A percentile compares a stretch with the other conserved stretches of the same genome.
These are phyloP conservation scores for Loxodonta africana DNA, from an alignment of 2,113 vertebrate genomes.

Conservation along the genomic window DNA sequence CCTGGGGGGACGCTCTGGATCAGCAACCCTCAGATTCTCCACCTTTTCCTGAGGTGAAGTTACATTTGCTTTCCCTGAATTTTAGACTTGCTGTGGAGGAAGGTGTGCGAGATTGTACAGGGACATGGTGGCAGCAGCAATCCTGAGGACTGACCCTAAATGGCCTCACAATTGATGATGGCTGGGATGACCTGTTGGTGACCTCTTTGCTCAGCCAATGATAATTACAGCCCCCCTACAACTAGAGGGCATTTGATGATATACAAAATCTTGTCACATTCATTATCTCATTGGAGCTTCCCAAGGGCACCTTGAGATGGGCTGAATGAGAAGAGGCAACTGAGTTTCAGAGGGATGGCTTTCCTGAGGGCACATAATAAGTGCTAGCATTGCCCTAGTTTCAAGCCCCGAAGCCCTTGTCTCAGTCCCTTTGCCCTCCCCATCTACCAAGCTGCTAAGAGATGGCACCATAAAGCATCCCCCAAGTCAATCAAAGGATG, in stretches of 20 bases:
- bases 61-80: background rate
- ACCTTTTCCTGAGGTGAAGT: background rate
- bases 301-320: background rate
- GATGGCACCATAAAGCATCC: background rate
- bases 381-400: too few species aligned
- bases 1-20: too few species aligned
- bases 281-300: background rate
- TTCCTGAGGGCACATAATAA: background rate
- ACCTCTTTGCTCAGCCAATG: background rate
- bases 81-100: background rate
- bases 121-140: background rate
- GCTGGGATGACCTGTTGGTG: background rate
- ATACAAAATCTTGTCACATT: background rate
- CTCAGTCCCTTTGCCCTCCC: background rate
- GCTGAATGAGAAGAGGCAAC: background rate
- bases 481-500: background rate
- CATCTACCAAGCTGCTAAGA: background rate
- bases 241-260: background rate
- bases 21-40: background rate
- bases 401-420: background rate
- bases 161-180: background rate
- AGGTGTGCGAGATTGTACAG: accelerated
- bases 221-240: too few species aligned
- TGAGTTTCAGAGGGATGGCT: background rate
- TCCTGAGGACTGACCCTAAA: background rate